Conservation (phyloP, 2,113 vertebrate genomes). For the Pheucticus melanocephalus region DNA sequence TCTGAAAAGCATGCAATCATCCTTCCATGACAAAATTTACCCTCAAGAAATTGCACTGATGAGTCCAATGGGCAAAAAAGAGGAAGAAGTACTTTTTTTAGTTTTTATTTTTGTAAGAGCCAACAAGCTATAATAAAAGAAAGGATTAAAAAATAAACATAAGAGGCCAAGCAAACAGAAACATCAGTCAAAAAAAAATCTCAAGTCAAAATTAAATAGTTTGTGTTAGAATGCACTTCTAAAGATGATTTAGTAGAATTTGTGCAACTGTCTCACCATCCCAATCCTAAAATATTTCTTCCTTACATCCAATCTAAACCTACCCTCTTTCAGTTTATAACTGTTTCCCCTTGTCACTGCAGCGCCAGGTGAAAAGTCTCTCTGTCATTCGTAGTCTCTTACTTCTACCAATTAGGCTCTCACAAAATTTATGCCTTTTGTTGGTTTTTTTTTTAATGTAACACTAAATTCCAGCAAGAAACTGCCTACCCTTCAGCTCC, state of each 20-base stretch:
- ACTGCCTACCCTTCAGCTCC: neutral
- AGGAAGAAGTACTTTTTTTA: neutral
- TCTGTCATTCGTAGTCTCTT: neutral
- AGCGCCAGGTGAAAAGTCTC: neutral
- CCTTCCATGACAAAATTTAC: conserved; percentile 45
- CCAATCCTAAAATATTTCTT: neutral
- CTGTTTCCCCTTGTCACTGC: neutral
- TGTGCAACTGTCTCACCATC: neutral
- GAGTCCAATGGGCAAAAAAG: conserved; percentile 33
- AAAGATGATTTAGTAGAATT: neutral
- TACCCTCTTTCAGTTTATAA: neutral
- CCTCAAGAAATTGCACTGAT: conserved; percentile 29
- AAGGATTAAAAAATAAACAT: neutral
- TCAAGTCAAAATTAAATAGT: neutral
- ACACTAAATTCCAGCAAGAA: neutral
- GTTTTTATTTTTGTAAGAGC: neutral
- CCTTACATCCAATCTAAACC: neutral
- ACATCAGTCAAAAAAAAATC: neutral
- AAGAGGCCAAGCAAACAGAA: neutral
- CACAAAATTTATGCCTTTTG: neutral
- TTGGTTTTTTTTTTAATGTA: neutral
- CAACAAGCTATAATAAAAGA: neutral
- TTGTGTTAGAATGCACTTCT: neutral
- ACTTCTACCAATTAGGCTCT: neutral
- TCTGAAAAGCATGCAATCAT: conserved; percentile 59